Percentiles rank a stretch among this genome's conserved stretches.
Conservation (phyloP, 1,140 invertebrate species). For the Calephelis nemesis region DNA sequence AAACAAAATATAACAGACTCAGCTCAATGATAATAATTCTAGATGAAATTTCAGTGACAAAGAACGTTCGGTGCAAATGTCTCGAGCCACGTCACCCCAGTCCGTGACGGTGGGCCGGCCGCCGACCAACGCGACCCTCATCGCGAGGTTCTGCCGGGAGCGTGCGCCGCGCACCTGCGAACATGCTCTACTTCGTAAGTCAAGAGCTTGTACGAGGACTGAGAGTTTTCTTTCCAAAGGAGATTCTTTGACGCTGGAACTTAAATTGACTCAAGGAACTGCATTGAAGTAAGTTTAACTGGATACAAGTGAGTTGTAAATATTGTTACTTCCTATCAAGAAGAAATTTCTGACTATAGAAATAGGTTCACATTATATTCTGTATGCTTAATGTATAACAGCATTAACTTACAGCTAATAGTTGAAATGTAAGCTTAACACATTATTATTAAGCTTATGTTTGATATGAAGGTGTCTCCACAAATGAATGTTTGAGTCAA, state of each 20-base stretch:
- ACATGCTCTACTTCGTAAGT: conserved; percentile 82
- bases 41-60: conserved; percentile 55
- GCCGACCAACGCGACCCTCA: conserved; percentile 84
- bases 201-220: conserved; percentile 86
- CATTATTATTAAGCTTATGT: no score
- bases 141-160: conserved; percentile 89
- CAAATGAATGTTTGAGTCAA: no score
- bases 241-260: conserved; percentile 88
- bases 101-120: conserved; percentile 77
- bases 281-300: conserved; percentile 83
- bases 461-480: no score
- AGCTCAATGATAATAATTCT: no score
- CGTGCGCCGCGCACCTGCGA: conserved; percentile 88
- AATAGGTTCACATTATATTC: no score
- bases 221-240: conserved; percentile 92
- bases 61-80: conserved; percentile 72
- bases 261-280: conserved; percentile 89
- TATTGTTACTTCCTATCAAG: no score
- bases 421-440: no score
- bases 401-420: no score
- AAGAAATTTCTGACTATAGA: no score
- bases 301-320: background rate
- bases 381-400: no score
- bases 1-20: no score
- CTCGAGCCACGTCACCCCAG: conserved; percentile 69